These are phyloP conservation scores for Chaetophractus vellerosus DNA, from an alignment of 2,797 vertebrate genomes.

Conservation along the genomic window DNA sequence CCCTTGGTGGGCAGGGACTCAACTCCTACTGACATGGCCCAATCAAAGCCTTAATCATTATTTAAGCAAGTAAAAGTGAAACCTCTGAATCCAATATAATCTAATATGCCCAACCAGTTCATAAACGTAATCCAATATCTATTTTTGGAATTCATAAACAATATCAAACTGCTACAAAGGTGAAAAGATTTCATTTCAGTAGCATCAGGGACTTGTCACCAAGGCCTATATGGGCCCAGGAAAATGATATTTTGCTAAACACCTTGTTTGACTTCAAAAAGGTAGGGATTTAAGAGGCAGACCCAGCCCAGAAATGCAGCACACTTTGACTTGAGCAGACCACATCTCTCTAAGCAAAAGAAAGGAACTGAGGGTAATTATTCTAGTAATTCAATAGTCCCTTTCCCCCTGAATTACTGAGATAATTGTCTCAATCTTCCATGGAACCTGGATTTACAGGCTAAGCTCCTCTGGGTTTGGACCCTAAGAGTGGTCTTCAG, in stretches of 20 bases:
- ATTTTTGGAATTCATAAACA: too few species aligned
- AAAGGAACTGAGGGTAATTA: slow-evolving; percentile 62
- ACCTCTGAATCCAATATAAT: too few species aligned
- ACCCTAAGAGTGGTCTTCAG: not conserved
- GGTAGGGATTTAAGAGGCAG: slow-evolving; percentile 27
- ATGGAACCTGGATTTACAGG: slow-evolving; percentile 31
- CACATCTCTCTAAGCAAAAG: not conserved
- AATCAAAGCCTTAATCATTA: too few species aligned
- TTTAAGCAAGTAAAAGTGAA: too few species aligned
- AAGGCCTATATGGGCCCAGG: not conserved
- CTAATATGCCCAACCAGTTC: too few species aligned
- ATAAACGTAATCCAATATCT: too few species aligned
- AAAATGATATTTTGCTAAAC: slow-evolving; percentile 35
- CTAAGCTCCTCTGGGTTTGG: not conserved
- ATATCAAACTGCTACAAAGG: not conserved
- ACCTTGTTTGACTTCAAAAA: slow-evolving; percentile 19
- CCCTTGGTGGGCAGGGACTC: too few species aligned
- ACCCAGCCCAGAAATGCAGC: not conserved
- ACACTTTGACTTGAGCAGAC: not conserved
- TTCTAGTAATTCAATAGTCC: slow-evolving; percentile 59
- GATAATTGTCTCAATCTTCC: slow-evolving; percentile 35
- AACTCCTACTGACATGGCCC: too few species aligned
- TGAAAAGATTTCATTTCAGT: slow-evolving; percentile 61
- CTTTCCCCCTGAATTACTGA: slow-evolving; percentile 45
- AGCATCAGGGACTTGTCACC: not conserved